Evolutionary conservation across 2,888 invertebrate genomes (phyloP).

Genomic region (Mimachlamys varia): DNA sequence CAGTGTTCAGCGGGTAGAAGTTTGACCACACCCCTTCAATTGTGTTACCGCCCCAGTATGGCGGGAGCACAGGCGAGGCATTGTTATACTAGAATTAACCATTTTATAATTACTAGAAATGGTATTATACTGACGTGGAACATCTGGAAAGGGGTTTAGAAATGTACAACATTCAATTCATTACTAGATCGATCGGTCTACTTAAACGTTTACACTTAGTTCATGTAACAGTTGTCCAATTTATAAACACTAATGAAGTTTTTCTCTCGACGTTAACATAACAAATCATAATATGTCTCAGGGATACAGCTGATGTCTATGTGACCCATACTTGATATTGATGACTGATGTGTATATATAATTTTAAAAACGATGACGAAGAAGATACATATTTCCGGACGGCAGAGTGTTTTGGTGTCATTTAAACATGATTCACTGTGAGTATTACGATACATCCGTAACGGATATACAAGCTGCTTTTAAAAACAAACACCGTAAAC

Average conservation of each 20-base stretch:
- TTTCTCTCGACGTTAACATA: not conserved
- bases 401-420: not conserved
- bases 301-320: not conserved
- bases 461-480: not conserved
- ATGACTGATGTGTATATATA: slow-evolving; percentile 15
- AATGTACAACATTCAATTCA: slow-evolving; percentile 21
- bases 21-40: slow-evolving; percentile 23
- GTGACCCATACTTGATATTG: slow-evolving; percentile 28
- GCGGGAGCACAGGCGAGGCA: not conserved
- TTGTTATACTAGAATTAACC: slow-evolving; percentile 25
- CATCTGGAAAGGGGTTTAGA: slow-evolving; percentile 20
- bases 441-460: not conserved
- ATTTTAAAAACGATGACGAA: slow-evolving; percentile 3
- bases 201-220: not conserved
- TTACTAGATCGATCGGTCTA: not conserved
- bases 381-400: slow-evolving; percentile 29
- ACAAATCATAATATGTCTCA: not conserved
- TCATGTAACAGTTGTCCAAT: slow-evolving; percentile 29
- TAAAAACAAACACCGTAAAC: not conserved
- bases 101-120: slow-evolving; percentile 36
- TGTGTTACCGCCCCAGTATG: slow-evolving; percentile 23
- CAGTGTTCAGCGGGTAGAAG: not conserved
- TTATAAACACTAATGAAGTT: not conserved
- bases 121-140: slow-evolving; percentile 1
- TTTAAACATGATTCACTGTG: not conserved